Conservation (phyloP, 2,797 vertebrate species). For the Bradypus variegatus region DNA sequence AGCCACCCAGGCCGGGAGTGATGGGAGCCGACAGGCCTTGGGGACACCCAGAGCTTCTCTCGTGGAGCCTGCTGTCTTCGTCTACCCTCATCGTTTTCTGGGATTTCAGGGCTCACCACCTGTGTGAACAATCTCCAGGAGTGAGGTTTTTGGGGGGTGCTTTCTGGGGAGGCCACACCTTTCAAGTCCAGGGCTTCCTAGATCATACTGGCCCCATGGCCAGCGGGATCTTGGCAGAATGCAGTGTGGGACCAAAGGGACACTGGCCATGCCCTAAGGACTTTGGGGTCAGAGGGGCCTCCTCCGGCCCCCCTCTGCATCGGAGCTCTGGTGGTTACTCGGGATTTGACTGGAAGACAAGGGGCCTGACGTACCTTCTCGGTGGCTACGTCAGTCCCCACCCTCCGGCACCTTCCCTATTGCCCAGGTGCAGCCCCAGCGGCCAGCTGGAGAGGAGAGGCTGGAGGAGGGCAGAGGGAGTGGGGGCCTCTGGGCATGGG, state of each 20-base stretch:
- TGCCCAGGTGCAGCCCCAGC: too few relatives aligned
- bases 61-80: accelerated
- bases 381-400: too few relatives aligned
- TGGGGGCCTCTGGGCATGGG: not conserved
- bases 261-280: accelerated
- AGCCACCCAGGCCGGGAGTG: not conserved
- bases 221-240: not conserved
- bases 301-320: not conserved
- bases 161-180: not conserved
- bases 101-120: not conserved
- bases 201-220: not conserved
- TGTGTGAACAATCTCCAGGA: not conserved
- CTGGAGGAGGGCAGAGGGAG: not conserved
- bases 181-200: not conserved
- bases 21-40: not conserved
- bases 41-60: not conserved
- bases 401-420: too few relatives aligned
- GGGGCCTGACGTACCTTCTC: not conserved
- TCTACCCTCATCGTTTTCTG: not conserved
- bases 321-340: not conserved
- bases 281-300: not conserved
- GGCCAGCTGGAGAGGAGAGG: not conserved
- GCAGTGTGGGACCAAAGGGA: not conserved
- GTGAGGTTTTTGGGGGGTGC: not conserved
- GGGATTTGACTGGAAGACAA: not conserved